Percentiles rank a stretch among this genome's conserved stretches.
Conservation (phyloP, 2,113 vertebrate genomes). For the Chelonoidis abingdonii region DNA sequence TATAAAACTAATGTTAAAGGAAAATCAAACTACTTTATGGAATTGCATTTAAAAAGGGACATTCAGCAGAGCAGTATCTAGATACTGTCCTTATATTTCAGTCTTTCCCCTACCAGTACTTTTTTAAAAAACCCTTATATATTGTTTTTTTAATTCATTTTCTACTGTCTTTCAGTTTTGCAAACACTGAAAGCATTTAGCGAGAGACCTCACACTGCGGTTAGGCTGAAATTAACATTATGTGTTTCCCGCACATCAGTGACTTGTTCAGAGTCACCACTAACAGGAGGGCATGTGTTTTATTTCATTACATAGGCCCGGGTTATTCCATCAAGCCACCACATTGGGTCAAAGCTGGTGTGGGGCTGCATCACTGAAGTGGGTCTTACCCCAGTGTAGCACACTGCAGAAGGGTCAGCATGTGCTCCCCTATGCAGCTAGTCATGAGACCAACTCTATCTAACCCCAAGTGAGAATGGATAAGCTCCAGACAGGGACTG, state of each 20-base stretch:
- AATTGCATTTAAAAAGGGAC: background rate
- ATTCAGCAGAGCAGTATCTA: background rate
- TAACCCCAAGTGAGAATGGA: background rate
- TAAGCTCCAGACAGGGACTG: background rate
- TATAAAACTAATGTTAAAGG: background rate
- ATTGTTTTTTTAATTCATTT: background rate
- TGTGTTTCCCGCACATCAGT: background rate
- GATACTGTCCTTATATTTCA: background rate
- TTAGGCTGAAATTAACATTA: background rate
- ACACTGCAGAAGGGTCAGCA: background rate
- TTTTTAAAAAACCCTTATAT: too few relatives aligned
- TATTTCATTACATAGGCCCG: background rate
- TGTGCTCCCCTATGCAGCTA: background rate
- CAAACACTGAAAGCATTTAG: background rate
- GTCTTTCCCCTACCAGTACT: background rate
- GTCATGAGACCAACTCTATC: background rate
- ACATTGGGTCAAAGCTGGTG: background rate
- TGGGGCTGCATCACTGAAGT: background rate
- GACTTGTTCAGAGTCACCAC: background rate
- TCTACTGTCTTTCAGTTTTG: background rate
- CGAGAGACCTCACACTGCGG: background rate
- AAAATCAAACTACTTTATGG: background rate
- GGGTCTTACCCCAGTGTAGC: background rate
- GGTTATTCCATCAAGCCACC: background rate
- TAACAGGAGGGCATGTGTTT: background rate